These are phyloP conservation scores for Thysanoteuthis rhombus DNA, from an alignment of 2,888 invertebrate species.

Conservation along the genomic window DNA sequence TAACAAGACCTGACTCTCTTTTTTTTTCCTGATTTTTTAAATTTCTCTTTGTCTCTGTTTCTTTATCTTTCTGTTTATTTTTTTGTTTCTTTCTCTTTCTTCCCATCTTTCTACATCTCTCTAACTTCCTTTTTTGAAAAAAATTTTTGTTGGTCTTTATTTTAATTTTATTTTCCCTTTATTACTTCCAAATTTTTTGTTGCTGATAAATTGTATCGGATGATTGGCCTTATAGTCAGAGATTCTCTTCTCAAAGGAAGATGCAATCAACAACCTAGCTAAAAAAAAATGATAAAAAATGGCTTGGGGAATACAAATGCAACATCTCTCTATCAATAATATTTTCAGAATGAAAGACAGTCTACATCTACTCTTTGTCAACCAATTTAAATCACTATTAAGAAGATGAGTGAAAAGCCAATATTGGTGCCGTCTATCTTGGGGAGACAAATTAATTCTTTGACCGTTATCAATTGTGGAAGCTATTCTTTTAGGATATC, in stretches of 20 bases:
- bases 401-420: neutral
- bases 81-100: neutral
- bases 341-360: neutral
- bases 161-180: neutral
- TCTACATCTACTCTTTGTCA: slow-evolving; percentile 12
- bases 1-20: no score
- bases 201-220: neutral
- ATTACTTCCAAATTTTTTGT: neutral
- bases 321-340: neutral
- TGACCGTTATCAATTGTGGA: neutral
- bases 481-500: neutral
- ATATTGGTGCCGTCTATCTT: neutral
- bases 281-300: neutral
- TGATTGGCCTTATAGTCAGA: neutral
- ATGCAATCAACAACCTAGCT: neutral
- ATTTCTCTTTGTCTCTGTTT: no score
- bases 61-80: neutral
- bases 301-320: neutral
- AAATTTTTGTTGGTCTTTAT: neutral
- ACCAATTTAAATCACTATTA: neutral
- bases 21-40: neutral
- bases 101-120: neutral
- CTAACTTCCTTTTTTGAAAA: neutral
- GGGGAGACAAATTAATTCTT: neutral
- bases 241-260: neutral